phyloP scores from a whole-genome alignment of 2,888 invertebrate species.

The Lasioglossum zephyrum region DNA sequence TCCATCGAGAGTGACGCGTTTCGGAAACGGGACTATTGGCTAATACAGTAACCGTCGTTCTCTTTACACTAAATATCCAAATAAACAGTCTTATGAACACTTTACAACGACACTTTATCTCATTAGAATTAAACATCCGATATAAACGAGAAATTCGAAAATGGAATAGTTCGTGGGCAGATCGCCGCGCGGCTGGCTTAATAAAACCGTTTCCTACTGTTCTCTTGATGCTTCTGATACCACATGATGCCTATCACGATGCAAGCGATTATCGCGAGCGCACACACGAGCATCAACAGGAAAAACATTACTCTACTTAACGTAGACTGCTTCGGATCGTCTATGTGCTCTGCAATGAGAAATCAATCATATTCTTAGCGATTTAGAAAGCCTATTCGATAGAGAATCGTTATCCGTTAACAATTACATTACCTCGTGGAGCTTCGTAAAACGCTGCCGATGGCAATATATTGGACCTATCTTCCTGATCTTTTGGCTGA shows the following conservation, averaged over 20 bases:
- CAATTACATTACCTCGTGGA: conserved; percentile 88
- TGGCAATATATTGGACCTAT: conserved; percentile 93
- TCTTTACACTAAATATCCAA: conserved; percentile 39
- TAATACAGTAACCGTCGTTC: conserved; percentile 13
- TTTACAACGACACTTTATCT: conserved; percentile 51
- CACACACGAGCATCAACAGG: conserved; percentile 92
- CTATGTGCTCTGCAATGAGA: conserved; percentile 89
- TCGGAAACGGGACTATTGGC: conserved; percentile 20
- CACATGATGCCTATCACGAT: conserved; percentile 96
- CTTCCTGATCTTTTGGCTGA: conserved; percentile 88
- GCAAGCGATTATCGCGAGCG: conserved; percentile 92
- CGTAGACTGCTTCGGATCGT: conserved; percentile 93
- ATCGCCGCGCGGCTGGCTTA: conserved; percentile 84
- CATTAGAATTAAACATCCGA: conserved; percentile 46
- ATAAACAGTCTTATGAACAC: conserved; percentile 66
- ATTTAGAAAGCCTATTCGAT: not conserved
- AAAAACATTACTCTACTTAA: conserved; percentile 97
- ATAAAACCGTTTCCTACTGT: conserved; percentile 94
- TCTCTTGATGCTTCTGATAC: conserved; percentile 96
- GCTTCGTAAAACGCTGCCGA: conserved; percentile 95
- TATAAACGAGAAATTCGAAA: conserved; percentile 50
- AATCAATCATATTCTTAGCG: conserved; percentile 10
- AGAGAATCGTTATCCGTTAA: not conserved
- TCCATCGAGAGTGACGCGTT: conserved; percentile 17
- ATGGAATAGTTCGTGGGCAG: conserved; percentile 16